Evolutionary conservation across 2,113 vertebrate genomes (phyloP), one percentile per base, ranked within the genome.

Genomic region (Clarias macrocephalus): DNA sequence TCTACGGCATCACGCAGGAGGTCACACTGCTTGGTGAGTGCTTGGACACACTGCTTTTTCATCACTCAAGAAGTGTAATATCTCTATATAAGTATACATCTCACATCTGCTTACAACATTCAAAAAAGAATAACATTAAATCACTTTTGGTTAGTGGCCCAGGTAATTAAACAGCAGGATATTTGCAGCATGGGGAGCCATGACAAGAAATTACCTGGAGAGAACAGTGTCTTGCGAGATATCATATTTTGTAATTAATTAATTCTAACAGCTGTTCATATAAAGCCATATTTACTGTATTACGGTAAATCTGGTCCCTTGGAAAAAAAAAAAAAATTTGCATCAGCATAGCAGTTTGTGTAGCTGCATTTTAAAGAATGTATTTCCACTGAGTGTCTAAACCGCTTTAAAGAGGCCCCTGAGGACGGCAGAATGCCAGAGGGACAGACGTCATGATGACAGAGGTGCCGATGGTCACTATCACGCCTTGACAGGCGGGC

Each of bases 1-100:
- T 99, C 93, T 99, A 99, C 0, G 98, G 98, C 88, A 97, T 99
- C 94, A 99, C 98, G 7, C 97, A 99, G 84, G 98, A 99, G 91
- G 97, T 99, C 87, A 98, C 97, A 68, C 95, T 99, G 79, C 95
- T 99, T 11, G 98, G 98, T 99, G 90, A 95, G 96, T 91, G 6
- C 48, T 48, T 48, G 48, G 7, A 37, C 33, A 37, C 33, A 3
- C 33, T 79, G 9, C 23, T 42, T 76, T 30, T 79, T 80, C 18
- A 19, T 57, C 6, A n/a, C 25, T 54, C 42, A 79, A 23, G 21
- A 25, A 75, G 19, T 75, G 19, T 28, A 57, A 59, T 19, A n/a
- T n/a, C n/a, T n/a, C n/a, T n/a, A n/a, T n/a, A n/a, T n/a, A 28
- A 79, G 18, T 52, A 12, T 75, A 48, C 9, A 37, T 75, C 42